Percentiles rank a stretch among this genome's conserved stretches.
These are phyloP conservation scores for Euglossa dilemma DNA, from an alignment of 1,140 invertebrate genomes.

Conservation along the genomic window DNA sequence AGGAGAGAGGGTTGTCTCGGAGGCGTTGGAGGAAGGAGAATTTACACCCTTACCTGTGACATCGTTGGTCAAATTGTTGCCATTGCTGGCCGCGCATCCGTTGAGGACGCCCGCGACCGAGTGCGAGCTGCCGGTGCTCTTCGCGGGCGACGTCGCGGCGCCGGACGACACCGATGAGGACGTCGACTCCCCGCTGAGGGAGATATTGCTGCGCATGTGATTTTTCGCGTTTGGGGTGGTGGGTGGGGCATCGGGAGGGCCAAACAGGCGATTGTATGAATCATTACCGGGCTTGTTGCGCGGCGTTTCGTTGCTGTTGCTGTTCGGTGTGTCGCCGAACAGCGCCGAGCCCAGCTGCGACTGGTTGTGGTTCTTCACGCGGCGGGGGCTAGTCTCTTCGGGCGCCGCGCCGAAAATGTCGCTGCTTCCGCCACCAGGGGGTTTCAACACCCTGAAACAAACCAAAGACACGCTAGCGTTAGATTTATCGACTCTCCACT, in stretches of 20 bases:
- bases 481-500: neutral
- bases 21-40: conserved; percentile 16
- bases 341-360: conserved; percentile 79
- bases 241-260: conserved; percentile 79
- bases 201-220: conserved; percentile 80
- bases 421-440: conserved; percentile 86
- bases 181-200: conserved; percentile 70
- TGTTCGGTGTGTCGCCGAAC: conserved; percentile 73
- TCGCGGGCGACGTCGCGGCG: conserved; percentile 67
- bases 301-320: conserved; percentile 69
- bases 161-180: conserved; percentile 49
- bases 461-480: neutral
- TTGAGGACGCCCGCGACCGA: conserved; percentile 71
- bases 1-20: neutral
- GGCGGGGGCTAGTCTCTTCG: conserved; percentile 76
- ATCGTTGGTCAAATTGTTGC: conserved; percentile 73
- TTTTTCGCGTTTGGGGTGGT: conserved; percentile 80
- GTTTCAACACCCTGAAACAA: conserved; percentile 84
- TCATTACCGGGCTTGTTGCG: conserved; percentile 83
- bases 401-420: conserved; percentile 84
- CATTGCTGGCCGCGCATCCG: conserved; percentile 72
- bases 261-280: conserved; percentile 83
- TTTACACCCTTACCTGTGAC: conserved; percentile 75
- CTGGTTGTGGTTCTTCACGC: conserved; percentile 76
- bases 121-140: conserved; percentile 76